Percentiles rank a stretch among this genome's conserved stretches.
Conservation (phyloP, 2,888 invertebrate genomes). For the Caradrina kadenii region DNA sequence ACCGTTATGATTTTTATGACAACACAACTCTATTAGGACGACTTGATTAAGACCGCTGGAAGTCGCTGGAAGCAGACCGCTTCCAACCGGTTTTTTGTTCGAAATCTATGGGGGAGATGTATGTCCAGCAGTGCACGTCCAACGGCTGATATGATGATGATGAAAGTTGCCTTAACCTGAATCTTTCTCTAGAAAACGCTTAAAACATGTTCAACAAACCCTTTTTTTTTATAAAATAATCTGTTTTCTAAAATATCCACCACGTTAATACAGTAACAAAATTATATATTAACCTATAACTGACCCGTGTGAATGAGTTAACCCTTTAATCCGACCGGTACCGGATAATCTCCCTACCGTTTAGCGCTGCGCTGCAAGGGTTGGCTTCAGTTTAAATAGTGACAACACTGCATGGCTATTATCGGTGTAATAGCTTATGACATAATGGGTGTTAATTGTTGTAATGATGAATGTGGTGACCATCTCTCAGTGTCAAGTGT, state of each 20-base stretch:
- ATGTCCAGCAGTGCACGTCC: no score
- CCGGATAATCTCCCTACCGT: constrained; percentile 53
- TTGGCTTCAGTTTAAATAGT: constrained; percentile 41
- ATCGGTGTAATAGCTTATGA: constrained; percentile 22
- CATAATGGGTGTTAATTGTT: neutral
- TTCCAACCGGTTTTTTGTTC: no score
- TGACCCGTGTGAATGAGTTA: constrained; percentile 44
- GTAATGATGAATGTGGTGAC: neutral
- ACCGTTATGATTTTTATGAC: no score
- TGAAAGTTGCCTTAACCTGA: no score
- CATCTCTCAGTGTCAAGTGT: neutral
- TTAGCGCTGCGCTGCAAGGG: constrained; percentile 48
- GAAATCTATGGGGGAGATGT: no score
- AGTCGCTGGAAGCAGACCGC: no score
- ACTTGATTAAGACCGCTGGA: no score
- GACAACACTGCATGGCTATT: constrained; percentile 31
- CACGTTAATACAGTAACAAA: constrained; percentile 2
- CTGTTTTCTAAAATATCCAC: no score
- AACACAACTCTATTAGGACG: no score
- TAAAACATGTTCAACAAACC: no score
- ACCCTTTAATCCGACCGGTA: constrained; percentile 38
- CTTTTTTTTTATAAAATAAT: neutral
- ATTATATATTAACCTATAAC: constrained; percentile 25
- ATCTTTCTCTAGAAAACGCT: no score
- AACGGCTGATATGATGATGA: no score